Base-by-base conservation (phyloP, 2,113 vertebrate species). In the Copsychus sechellarum region DNA sequence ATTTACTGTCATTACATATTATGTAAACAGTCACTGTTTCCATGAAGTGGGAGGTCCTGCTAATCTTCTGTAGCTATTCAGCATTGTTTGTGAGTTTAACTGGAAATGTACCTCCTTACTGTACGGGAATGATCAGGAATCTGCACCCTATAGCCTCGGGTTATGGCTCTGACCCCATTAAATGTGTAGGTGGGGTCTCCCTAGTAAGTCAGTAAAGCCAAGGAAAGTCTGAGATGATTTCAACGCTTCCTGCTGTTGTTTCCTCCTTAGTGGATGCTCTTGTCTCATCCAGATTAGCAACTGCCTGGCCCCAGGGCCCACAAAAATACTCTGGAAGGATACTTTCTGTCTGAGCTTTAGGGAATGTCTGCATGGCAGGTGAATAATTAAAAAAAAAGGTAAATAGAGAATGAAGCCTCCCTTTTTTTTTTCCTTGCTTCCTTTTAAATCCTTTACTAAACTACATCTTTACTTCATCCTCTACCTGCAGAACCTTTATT, bases 1-100 rank as follows among this genome's bases (percentile, higher is more conserved):
- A 92, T 96, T 97, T 94, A 79, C 47, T 90, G 87, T 97, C 79
- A 90, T 97, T 97, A 64, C 56, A 40, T 96, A 79, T 96, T 96
- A 83, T 95, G 92, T 95, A 97, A 96, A 97, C 96, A 96, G 96
- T 97, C 95, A 74, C 69, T 93, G 92, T 96, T 97, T 95, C 92
- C 96, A 94, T 97, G 83, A 90, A 96, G 66, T 96, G 83, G 96
- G 92, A 97, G 96, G 94, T 95, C 95, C 61, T 48, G 60, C 86
- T 81, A 82, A 91, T 95, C 83, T 54, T 94, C 76, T 83, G 79
- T 56, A 95, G 85, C 78, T 94, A 67, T 93, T 97, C 88, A 90
- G 94, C 83, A 60, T 71, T 81, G 83, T 96, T 96, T 97, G 94
- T 96, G 92, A 89, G 40, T 92, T 96, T 93, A 94, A 88, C n/a